Evolutionary conservation across 2,797 vertebrate species (phyloP).

Genomic region (Vespertilio murinus): DNA sequence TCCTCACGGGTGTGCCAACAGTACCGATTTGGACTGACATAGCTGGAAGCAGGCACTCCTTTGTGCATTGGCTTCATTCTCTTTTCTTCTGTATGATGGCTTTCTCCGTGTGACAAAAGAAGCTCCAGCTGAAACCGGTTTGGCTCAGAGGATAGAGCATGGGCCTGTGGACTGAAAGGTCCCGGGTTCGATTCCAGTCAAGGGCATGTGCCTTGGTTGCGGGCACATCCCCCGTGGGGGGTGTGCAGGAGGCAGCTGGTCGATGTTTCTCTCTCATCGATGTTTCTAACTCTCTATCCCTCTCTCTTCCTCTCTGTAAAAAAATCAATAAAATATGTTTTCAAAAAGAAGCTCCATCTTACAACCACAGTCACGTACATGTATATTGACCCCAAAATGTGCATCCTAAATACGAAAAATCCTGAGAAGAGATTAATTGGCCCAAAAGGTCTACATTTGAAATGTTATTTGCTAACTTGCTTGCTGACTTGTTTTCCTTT

Average conservation of each 20-base stretch:
- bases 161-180: too few species aligned
- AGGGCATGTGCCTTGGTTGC: too few species aligned
- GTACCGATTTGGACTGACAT: not conserved
- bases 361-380: not conserved
- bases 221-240: too few species aligned
- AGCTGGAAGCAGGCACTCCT: not conserved
- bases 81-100: slow-evolving; percentile 21
- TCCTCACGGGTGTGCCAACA: not conserved
- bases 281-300: too few species aligned
- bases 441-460: not conserved
- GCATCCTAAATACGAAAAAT: not conserved
- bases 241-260: too few species aligned
- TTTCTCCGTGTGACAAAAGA: not conserved
- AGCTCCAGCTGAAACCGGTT: not conserved
- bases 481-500: slow-evolving; percentile 37
- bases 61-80: not conserved
- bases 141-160: too few species aligned
- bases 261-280: too few species aligned
- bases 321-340: too few species aligned
- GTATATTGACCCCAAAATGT: not conserved
- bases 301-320: too few species aligned
- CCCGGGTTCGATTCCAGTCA: too few species aligned
- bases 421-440: not conserved
- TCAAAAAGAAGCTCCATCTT: not conserved
- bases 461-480: not conserved